These are phyloP conservation scores for Pionites leucogaster DNA, from an alignment of 2,113 vertebrate genomes.

Conservation along the genomic window DNA sequence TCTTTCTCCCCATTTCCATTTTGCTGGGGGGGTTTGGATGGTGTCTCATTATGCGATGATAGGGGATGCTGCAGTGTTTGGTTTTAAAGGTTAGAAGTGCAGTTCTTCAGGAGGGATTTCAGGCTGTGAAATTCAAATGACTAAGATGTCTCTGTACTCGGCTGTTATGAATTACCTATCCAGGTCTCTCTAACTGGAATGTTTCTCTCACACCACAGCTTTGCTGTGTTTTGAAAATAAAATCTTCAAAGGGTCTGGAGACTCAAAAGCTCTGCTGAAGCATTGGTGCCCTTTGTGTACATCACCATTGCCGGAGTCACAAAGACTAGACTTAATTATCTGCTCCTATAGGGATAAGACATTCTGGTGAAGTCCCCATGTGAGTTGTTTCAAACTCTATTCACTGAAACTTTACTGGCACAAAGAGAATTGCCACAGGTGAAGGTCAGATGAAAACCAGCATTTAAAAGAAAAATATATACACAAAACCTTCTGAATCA, in stretches of 20 bases:
- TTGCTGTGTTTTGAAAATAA: not conserved
- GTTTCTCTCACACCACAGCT: not conserved
- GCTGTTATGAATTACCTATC: not conserved
- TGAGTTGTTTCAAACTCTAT: not conserved
- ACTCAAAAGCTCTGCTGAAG: not conserved
- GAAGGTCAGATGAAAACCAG: not conserved
- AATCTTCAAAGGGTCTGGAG: not conserved
- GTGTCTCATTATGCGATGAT: fast-evolving
- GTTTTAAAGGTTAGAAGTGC: not conserved
- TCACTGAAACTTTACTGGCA: not conserved
- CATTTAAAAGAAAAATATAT: not conserved
- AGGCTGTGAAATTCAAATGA: not conserved
- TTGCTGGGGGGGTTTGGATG: not conserved
- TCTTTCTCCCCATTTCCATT: not conserved
- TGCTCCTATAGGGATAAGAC: not conserved
- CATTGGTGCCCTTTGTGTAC: not conserved
- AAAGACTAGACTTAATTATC: not conserved
- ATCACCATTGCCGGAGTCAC: not conserved
- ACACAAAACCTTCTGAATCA: not conserved
- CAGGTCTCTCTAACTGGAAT: not conserved
- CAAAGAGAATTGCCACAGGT: not conserved
- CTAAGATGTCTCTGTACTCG: not conserved
- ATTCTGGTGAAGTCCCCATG: not conserved
- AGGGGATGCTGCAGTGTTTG: not conserved
- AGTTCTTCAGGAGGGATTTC: not conserved